Evolutionary conservation across 2,888 invertebrate species (phyloP), one percentile per base, ranked within the genome.

Genomic region (Ormyrus thymus): DNA sequence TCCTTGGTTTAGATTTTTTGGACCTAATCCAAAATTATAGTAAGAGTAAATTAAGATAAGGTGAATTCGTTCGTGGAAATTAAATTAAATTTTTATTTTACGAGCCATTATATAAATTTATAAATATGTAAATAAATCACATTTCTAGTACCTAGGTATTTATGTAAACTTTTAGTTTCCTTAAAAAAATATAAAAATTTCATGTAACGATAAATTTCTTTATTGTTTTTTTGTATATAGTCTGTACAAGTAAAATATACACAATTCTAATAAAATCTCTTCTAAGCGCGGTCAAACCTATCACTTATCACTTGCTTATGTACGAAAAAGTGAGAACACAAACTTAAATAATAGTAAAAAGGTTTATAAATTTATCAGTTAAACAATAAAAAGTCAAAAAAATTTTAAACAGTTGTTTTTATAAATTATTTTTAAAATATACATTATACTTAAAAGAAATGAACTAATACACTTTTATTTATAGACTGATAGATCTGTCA

Each of bases 1-100:
- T 73, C 84, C 86, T 5, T 89, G 88, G 89, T 81, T 85, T 46
- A 86, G 87, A 77, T 88, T 86, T 81, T 89, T 89, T 81, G 85
- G 85, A 13, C 86, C 86, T 6, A 84, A 84, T 82, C 88, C 88
- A 79, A 88, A 89, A 84, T 86, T 89, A 76, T 88, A 85, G 29
- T 48, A 73, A 64, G 66, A 74, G 6, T 61, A 43, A 69, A 29
- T 29, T 29, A 29, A 29, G 4, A 29, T 29, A 29, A 29, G 29
- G 29, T 29, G 29, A 29, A 29, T 29, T 29, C 29, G 29, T 29
- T 29, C 29, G 29, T 29, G 3, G 29, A 29, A 29, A 29, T 29
- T 29, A 29, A 71, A 55, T 51, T 51, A 15, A 68, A 68, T 59
- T 51, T 43, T 72, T 61, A 4, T 10, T 55, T 50, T 5, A 61